Evolutionary conservation across 2,888 invertebrate genomes (phyloP), one percentile per base, ranked within the genome.

Genomic region (Alitta virens): DNA sequence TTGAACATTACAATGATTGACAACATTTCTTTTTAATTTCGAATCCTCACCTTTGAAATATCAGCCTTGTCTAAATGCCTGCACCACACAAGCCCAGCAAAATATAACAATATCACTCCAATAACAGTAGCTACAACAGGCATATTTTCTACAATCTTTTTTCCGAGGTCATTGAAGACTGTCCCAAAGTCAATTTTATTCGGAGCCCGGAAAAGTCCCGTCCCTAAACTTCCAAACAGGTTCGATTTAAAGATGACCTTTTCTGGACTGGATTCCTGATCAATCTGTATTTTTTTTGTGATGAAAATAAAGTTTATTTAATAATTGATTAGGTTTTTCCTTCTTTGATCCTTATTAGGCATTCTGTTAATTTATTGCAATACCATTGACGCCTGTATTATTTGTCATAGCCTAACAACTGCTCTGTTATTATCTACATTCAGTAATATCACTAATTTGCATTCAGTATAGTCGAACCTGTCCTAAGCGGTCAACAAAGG

Each of bases 121-220:
- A 46, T n/a, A 46, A 46, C 46, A 18, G 46, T 46, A n/a, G 21
- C n/a, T n/a, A 82, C 76, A 23, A 83, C 80, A 23, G 79, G 77
- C 38, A 77, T 68, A 71, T 83, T 83, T 60, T 82, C 77, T 2
- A 65, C 67, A 33, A 83, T 73, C 52, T 75, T 75, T 38, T 73
- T 73, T n/a, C 64, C 75, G 53, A 73, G 62, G 64, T 82, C 68
- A 24, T 74, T 72, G 62, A 82, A 82, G 16, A 82, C 81, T 38
- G 77, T 81, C 51, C 71, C 68, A 66, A 83, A 83, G 69, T 82
- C 73, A 53, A 82, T 78, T 12, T 73, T 70, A 68, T 82, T 83
- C 1, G 81, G 81, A 23, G 78, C 75, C 2, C 81, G 75, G 57
- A 79, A 46, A 21, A 46, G 46, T 18, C 46, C 46, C 7, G 46